Evolutionary conservation across 2,888 invertebrate genomes (phyloP).

Genomic region (Gibbula magus): DNA sequence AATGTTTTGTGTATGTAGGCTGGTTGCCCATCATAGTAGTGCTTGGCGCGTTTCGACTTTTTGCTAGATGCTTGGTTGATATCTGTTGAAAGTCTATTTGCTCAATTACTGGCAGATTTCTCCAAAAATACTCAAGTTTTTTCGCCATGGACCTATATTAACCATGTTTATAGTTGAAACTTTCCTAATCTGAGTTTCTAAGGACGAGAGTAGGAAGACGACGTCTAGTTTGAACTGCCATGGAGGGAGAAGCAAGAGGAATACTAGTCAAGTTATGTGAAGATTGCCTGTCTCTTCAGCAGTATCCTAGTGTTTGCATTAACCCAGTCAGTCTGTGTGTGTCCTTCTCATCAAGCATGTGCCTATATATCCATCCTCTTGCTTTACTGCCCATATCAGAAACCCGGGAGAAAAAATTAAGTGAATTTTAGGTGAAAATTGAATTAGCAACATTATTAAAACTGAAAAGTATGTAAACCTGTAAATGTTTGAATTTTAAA

Average conservation of each 20-base stretch:
- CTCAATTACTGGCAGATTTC: slow-evolving; percentile 10
- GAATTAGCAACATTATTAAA: too few relatives aligned
- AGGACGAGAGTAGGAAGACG: too few relatives aligned
- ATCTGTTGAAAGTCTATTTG: slow-evolving; percentile 11
- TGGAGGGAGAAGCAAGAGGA: too few relatives aligned
- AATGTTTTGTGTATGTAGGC: slow-evolving; percentile 14
- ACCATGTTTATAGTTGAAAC: too few relatives aligned
- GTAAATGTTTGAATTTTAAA: background rate
- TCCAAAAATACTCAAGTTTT: slow-evolving; percentile 12
- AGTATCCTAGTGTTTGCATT: background rate
- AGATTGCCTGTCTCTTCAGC: too few relatives aligned
- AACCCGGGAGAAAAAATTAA: background rate
- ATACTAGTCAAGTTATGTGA: too few relatives aligned
- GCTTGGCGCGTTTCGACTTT: slow-evolving; percentile 1
- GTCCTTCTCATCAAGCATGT: background rate
- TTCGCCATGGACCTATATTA: too few relatives aligned
- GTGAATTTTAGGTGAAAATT: too few relatives aligned
- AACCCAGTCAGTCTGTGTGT: background rate
- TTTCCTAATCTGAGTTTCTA: too few relatives aligned
- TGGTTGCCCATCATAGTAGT: background rate
- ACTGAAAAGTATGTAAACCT: background rate
- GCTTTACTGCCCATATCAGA: slow-evolving; percentile 7
- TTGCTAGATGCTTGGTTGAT: background rate
- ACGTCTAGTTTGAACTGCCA: too few relatives aligned
- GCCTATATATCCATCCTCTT: background rate